A percentile compares a stretch with the other conserved stretches of the same genome.
phyloP scores from a whole-genome alignment of 2,113 vertebrate genomes.

The Triplophysa dalaica region DNA sequence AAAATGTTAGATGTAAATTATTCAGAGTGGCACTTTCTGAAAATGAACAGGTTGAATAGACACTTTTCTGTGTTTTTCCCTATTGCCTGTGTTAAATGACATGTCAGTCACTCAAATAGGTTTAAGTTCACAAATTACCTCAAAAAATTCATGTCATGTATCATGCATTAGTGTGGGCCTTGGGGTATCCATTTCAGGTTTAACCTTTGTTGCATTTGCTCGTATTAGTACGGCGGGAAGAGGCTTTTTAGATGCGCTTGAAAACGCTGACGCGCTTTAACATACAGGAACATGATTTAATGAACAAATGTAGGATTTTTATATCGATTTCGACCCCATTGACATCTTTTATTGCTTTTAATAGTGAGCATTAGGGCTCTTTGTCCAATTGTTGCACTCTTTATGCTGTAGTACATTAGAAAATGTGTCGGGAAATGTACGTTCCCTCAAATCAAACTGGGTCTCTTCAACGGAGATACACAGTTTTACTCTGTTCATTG shows the following conservation, averaged over 20 bases:
- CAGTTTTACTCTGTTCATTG: slow-evolving; percentile 34
- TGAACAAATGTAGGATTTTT: slow-evolving; percentile 11
- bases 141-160: background rate
- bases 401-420: background rate
- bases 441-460: slow-evolving; percentile 9
- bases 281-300: background rate
- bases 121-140: slow-evolving; percentile 19
- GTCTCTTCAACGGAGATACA: slow-evolving; percentile 14
- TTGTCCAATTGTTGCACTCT: background rate
- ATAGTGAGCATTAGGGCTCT: background rate
- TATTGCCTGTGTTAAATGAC: slow-evolving; percentile 16
- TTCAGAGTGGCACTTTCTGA: slow-evolving; percentile 38
- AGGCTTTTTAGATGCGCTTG: slow-evolving; percentile 7
- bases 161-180: background rate
- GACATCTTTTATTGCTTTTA: slow-evolving; percentile 32
- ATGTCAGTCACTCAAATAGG: slow-evolving; percentile 14
- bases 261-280: background rate
- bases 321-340: slow-evolving; percentile 5
- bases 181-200: slow-evolving; percentile 11
- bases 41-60: slow-evolving; percentile 32
- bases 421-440: background rate
- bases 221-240: background rate
- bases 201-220: slow-evolving; percentile 23
- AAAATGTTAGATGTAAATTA: slow-evolving; percentile 33
- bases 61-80: background rate